Conservation (phyloP, 30 jellyfish, hydroid and myxozoan species). For the Sanderia malayensis region DNA sequence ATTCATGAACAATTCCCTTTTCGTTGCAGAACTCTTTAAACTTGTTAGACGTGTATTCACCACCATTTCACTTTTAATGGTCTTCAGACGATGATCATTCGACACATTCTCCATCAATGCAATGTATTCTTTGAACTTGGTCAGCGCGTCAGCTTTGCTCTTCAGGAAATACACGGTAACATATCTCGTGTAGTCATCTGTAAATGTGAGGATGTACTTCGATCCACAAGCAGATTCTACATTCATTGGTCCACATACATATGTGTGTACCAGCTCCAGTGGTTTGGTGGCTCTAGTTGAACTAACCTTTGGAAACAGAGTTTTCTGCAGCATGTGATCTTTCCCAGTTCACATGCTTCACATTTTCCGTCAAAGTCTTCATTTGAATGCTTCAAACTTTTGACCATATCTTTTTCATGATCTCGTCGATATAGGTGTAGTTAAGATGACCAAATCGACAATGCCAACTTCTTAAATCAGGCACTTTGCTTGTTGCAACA, state of each 20-base stretch:
- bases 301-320: slow-evolving; percentile 26
- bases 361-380: slow-evolving; percentile 45
- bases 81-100: slow-evolving; percentile 16
- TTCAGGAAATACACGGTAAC: slow-evolving; percentile 48
- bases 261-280: slow-evolving; percentile 50
- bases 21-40: slow-evolving; percentile 29
- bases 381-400: slow-evolving; percentile 46
- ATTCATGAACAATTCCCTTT: slow-evolving; percentile 43
- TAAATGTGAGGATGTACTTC: too few species aligned
- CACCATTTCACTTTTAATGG: slow-evolving; percentile 40
- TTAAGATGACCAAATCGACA: slow-evolving; percentile 2
- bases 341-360: slow-evolving; percentile 59
- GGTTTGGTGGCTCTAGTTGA: too few species aligned
- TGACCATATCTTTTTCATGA: too few species aligned
- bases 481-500: too few species aligned
- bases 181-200: too few species aligned
- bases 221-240: too few species aligned
- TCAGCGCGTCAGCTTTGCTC: slow-evolving; percentile 33
- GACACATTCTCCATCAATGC: slow-evolving; percentile 41
- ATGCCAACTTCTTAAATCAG: too few species aligned
- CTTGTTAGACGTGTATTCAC: slow-evolving; percentile 39
- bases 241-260: slow-evolving; percentile 69
- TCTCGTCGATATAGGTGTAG: slow-evolving; percentile 40
- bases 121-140: slow-evolving; percentile 42
- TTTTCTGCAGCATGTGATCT: slow-evolving; percentile 47